phyloP scores from a whole-genome alignment of 2,888 invertebrate species.

The Argyra leucocephala region DNA sequence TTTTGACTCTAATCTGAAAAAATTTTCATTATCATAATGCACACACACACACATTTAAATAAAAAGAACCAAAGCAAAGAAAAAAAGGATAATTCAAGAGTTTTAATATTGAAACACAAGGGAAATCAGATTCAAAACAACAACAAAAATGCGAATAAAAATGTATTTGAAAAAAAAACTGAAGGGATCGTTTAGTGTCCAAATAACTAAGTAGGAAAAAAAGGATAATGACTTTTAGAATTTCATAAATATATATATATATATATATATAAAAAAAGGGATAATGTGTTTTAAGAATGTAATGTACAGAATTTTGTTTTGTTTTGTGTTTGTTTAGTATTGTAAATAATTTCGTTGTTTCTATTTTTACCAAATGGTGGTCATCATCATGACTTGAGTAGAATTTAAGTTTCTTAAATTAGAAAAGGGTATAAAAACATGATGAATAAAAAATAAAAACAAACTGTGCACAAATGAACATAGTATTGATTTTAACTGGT shows the following conservation, averaged over 20 bases:
- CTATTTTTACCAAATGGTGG: not conserved
- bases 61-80: not conserved
- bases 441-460: not conserved
- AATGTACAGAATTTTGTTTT: not conserved
- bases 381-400: not conserved
- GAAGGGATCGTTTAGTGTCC: not conserved
- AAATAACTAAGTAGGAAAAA: not conserved
- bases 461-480: not conserved
- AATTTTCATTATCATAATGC: slow-evolving; percentile 3
- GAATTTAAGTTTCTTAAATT: slow-evolving; percentile 1
- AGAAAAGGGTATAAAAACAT: not conserved
- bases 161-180: not conserved
- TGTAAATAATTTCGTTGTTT: not conserved
- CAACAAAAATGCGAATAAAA: no score
- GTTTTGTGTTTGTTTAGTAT: not conserved
- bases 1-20: not conserved
- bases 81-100: not conserved
- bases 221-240: not conserved
- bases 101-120: not conserved
- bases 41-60: not conserved
- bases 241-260: not conserved
- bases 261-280: not conserved
- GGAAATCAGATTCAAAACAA: not conserved
- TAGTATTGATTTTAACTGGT: not conserved
- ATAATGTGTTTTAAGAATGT: not conserved